Conservation (phyloP, 2,888 invertebrate species). For the Fissipunctia ypsillon region DNA sequence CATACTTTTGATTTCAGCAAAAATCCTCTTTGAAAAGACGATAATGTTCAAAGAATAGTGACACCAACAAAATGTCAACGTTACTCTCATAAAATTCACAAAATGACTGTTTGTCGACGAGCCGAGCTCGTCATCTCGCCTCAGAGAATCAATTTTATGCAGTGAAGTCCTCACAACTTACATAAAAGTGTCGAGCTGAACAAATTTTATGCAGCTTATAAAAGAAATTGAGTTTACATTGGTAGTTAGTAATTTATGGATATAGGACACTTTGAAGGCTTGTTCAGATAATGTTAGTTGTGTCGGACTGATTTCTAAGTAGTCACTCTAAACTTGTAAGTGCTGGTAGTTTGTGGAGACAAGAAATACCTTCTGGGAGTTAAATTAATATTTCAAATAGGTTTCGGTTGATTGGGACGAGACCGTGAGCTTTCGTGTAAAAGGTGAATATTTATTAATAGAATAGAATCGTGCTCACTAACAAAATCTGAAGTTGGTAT, state of each 20-base stretch:
- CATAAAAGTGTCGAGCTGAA: slow-evolving; percentile 15
- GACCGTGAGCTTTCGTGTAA: neutral
- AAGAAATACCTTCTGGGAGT: neutral
- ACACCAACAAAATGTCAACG: slow-evolving; percentile 8
- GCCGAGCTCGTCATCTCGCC: slow-evolving; percentile 1
- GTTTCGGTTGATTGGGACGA: neutral
- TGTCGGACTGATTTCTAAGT: neutral
- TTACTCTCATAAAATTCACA: slow-evolving; percentile 6
- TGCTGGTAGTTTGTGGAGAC: too few relatives aligned
- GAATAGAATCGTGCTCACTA: too few relatives aligned
- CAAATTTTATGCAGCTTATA: slow-evolving; percentile 8
- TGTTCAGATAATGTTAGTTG: slow-evolving; percentile 1
- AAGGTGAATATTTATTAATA: neutral
- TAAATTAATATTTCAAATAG: neutral
- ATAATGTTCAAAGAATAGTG: neutral
- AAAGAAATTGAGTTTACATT: slow-evolving; percentile 10
- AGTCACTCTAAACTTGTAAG: neutral
- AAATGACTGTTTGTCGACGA: slow-evolving; percentile 5
- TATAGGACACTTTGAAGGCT: slow-evolving; percentile 17
- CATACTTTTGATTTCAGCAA: neutral
- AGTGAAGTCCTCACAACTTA: slow-evolving; percentile 10
- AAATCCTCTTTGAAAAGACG: neutral
- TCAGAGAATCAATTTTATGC: slow-evolving; percentile 8
- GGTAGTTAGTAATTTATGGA: slow-evolving; percentile 14
- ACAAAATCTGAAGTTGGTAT: neutral